These are phyloP conservation scores for Parambassis ranga DNA, from an alignment of 2,797 vertebrate genomes.

Conservation along the genomic window DNA sequence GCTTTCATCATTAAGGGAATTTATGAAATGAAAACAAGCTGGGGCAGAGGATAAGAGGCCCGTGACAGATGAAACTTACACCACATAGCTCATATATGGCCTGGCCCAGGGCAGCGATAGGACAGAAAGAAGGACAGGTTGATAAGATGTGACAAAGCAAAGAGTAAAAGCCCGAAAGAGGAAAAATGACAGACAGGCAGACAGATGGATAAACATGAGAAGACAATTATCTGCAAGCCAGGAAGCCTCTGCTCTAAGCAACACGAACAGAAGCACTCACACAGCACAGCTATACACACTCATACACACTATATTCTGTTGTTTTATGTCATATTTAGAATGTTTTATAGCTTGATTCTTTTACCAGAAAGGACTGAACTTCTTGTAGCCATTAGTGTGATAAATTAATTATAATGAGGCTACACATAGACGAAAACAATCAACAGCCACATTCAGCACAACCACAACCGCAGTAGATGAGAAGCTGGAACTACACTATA, in stretches of 20 bases:
- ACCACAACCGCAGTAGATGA: not conserved
- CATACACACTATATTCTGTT: no score
- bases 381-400: no score
- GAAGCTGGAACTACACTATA: not conserved
- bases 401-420: no score
- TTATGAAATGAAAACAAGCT: conserved; percentile 22
- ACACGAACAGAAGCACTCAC: not conserved
- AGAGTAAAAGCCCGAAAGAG: conserved; percentile 23
- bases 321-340: no score
- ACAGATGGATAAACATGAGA: not conserved
- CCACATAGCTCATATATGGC: conserved; percentile 82
- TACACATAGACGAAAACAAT: not conserved
- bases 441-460: not conserved
- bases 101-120: conserved; percentile 66
- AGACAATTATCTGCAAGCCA: not conserved
- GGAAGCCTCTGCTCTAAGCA: not conserved
- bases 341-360: no score
- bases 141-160: conserved; percentile 31
- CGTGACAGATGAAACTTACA: conserved; percentile 76
- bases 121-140: conserved; percentile 31
- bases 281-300: not conserved
- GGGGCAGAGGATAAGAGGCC: conserved; percentile 4
- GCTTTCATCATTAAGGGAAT: not conserved
- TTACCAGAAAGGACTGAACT: no score
- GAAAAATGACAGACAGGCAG: conserved; percentile 4